Evolutionary conservation across 2,888 invertebrate genomes (phyloP).

Genomic region (Nasonia oneida): DNA sequence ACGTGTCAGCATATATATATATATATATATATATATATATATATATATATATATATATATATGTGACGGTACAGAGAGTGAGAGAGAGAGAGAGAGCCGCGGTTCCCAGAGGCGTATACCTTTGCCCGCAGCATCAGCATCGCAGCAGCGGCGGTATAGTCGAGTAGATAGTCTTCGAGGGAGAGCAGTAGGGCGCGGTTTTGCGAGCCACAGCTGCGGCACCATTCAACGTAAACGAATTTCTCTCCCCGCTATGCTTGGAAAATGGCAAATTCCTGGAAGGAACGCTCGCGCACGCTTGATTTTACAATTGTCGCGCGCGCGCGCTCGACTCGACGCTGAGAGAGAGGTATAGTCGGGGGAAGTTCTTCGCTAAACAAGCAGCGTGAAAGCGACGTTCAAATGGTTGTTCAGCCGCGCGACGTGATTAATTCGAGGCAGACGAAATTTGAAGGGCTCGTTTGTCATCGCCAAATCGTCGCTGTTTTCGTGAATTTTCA

Average conservation of each 20-base stretch:
- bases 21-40: neutral
- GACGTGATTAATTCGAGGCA: constrained; percentile 19
- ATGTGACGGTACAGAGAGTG: neutral
- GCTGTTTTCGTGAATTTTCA: too few relatives aligned
- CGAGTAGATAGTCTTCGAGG: neutral
- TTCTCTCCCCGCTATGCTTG: neutral
- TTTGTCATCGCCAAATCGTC: neutral
- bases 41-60: too few relatives aligned
- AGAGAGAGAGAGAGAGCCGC: neutral
- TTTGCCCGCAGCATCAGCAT: neutral
- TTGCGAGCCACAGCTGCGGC: constrained; percentile 19
- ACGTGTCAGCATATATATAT: neutral
- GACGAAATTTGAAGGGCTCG: neutral
- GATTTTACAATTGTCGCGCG: constrained; percentile 42
- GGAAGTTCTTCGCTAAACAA: constrained; percentile 1
- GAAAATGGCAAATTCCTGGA: neutral
- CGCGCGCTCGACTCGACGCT: neutral
- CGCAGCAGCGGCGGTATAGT: neutral
- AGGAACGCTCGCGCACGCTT: neutral
- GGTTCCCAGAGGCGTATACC: neutral
- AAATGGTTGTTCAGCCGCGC: neutral
- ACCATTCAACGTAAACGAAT: constrained; percentile 10
- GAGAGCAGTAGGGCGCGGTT: neutral
- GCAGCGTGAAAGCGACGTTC: neutral
- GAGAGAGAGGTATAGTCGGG: neutral